Evolutionary conservation across 2,888 invertebrate genomes (phyloP).

Genomic region (Bombyx huttoni): DNA sequence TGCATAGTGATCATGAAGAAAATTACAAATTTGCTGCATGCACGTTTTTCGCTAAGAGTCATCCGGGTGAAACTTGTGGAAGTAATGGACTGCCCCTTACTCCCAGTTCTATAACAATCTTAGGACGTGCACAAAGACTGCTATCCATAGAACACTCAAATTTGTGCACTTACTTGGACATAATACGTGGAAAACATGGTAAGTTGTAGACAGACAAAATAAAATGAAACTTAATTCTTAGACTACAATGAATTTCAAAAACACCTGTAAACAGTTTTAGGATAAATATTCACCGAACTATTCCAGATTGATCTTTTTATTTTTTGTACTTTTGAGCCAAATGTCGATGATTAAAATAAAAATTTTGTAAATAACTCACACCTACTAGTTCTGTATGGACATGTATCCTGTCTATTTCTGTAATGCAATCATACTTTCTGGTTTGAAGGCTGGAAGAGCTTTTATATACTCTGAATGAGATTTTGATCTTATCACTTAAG

Average conservation of each 20-base stretch:
- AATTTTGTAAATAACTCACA: no score
- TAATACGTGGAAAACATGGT: constrained; percentile 96
- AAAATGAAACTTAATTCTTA: background rate
- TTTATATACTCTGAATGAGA: no score
- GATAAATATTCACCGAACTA: no score
- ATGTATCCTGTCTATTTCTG: no score
- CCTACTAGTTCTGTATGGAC: no score
- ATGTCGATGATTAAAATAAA: no score
- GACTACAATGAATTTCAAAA: constrained; percentile 3
- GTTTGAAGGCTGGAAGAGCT: no score
- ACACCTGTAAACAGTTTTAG: background rate
- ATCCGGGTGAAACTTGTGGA: constrained; percentile 92
- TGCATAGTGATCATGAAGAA: constrained; percentile 31
- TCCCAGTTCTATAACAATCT: constrained; percentile 95
- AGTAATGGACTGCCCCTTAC: constrained; percentile 96
- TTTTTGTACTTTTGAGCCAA: no score
- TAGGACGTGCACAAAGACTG: constrained; percentile 88
- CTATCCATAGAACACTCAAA: constrained; percentile 84
- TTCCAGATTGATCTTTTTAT: no score
- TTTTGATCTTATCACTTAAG: no score
- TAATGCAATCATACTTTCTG: no score
- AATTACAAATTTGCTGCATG: constrained; percentile 81
- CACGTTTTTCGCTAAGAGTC: constrained; percentile 92
- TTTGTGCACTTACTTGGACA: constrained; percentile 91
- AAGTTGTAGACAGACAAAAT: constrained; percentile 15